phyloP scores from a whole-genome alignment of 2,113 vertebrate genomes.

The Lasiurus borealis region DNA sequence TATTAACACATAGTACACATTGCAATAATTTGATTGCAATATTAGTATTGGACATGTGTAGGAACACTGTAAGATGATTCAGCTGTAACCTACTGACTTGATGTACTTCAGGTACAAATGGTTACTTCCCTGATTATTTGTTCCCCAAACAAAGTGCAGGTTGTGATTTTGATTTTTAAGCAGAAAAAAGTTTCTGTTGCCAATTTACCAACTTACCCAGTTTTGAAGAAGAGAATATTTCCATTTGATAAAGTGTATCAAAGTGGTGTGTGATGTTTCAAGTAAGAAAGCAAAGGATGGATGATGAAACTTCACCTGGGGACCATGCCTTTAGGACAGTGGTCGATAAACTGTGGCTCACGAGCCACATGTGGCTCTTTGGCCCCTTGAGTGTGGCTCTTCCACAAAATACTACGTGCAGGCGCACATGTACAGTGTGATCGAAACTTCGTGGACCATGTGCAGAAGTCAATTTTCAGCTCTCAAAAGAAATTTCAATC shows the following conservation, averaged over 20 bases:
- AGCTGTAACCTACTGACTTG: neutral
- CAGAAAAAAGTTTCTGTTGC: slow-evolving; percentile 27
- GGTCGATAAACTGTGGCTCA: too few species aligned
- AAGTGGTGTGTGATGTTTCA: neutral
- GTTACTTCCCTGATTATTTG: neutral
- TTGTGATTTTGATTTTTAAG: slow-evolving; percentile 32
- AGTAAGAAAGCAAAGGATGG: slow-evolving; percentile 5
- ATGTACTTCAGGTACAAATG: slow-evolving; percentile 13
- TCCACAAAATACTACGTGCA: too few species aligned
- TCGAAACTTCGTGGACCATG: too few species aligned
- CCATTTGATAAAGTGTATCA: slow-evolving; percentile 14
- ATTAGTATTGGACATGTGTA: neutral
- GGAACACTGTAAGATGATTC: neutral
- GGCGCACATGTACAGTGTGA: too few species aligned
- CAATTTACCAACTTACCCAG: slow-evolving; percentile 8
- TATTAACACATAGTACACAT: neutral
- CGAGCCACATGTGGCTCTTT: too few species aligned
- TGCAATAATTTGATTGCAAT: neutral
- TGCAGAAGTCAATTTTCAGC: too few species aligned
- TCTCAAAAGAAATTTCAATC: too few species aligned
- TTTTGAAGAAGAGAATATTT: slow-evolving; percentile 55
- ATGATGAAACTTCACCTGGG: neutral
- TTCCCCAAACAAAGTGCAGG: neutral
- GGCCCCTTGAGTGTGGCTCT: too few species aligned
- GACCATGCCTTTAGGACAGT: neutral